These are phyloP conservation scores for Bambusicola thoracicus DNA, from an alignment of 2,113 vertebrate species.

Conservation along the genomic window DNA sequence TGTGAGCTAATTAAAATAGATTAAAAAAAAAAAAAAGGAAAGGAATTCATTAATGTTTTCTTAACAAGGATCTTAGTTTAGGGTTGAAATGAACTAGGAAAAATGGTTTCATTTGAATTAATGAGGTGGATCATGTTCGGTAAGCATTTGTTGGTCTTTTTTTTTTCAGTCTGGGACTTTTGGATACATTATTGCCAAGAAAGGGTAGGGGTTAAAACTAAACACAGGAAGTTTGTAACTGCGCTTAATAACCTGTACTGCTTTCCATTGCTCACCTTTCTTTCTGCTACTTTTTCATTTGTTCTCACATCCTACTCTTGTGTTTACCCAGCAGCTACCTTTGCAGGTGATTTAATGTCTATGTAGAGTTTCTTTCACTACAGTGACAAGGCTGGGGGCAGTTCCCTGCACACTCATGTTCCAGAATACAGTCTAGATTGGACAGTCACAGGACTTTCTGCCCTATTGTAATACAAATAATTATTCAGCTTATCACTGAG, in stretches of 20 bases:
- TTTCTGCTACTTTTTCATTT: neutral
- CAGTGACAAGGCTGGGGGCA: neutral
- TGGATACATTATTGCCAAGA: neutral
- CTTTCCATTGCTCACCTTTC: neutral
- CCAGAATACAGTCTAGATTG: neutral
- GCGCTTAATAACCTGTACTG: neutral
- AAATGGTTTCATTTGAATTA: neutral
- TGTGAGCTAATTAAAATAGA: neutral
- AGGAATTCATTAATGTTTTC: neutral
- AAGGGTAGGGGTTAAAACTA: rapidly evolving
- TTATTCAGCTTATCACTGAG: neutral
- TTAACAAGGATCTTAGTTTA: neutral
- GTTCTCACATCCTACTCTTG: neutral
- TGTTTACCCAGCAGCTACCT: neutral
- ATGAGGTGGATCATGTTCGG: rapidly evolving
- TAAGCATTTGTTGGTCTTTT: neutral
- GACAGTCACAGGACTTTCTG: neutral
- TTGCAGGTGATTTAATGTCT: neutral
- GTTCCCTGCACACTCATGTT: neutral
- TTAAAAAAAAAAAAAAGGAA: neutral
- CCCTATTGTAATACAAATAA: neutral
- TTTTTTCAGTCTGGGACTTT: neutral
- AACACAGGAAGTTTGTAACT: neutral
- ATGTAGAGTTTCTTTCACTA: neutral
- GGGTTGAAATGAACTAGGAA: neutral